Evolutionary conservation across 2,113 vertebrate species (phyloP).

Genomic region (Progne subis): DNA sequence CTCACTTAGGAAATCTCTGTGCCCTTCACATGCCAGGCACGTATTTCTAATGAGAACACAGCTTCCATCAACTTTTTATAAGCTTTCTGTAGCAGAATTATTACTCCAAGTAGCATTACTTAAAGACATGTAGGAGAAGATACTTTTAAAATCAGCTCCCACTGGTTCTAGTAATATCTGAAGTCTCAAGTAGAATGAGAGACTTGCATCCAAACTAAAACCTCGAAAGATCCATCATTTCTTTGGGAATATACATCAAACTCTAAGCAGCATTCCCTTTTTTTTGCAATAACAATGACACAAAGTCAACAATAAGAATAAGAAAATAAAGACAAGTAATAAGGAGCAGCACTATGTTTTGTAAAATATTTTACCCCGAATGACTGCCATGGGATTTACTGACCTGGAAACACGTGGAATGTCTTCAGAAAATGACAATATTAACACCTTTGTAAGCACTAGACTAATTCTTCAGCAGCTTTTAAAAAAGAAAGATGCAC

Average conservation of each 20-base stretch:
- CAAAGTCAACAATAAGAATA: background rate
- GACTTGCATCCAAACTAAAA: background rate
- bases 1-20: background rate
- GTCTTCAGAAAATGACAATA: background rate
- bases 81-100: background rate
- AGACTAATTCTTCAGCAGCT: background rate
- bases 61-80: background rate
- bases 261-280: background rate
- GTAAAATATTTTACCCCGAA: background rate
- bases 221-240: background rate
- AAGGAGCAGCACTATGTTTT: background rate
- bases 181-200: background rate
- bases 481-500: background rate
- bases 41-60: background rate
- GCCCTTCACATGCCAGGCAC: background rate
- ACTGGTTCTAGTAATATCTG: background rate
- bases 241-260: background rate
- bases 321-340: background rate
- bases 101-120: background rate
- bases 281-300: background rate
- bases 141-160: background rate
- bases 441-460: background rate
- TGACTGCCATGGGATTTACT: background rate
- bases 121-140: background rate
- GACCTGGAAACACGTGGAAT: background rate